Percentiles rank a stretch among this genome's conserved stretches.
These are phyloP conservation scores for Chaetodon trifasciatus DNA, from an alignment of 2,797 vertebrate species.

Conservation along the genomic window DNA sequence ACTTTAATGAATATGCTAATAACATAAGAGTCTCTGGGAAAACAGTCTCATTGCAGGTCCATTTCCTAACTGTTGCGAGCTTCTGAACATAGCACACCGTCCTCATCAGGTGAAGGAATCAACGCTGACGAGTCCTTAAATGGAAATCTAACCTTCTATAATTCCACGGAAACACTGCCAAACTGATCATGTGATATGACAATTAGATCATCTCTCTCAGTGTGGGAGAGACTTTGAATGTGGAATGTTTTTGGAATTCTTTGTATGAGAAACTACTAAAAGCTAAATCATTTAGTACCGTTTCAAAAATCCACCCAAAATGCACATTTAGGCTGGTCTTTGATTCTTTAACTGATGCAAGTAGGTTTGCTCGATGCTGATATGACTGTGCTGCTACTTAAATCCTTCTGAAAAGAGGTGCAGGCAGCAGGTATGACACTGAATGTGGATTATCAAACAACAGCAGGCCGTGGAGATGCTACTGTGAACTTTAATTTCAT, in stretches of 20 bases:
- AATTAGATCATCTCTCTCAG: not conserved
- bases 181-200: not conserved
- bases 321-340: not conserved
- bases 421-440: not conserved
- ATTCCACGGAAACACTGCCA: not conserved
- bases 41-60: constrained; percentile 6
- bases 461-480: not conserved
- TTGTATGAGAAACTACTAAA: not conserved
- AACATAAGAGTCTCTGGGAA: not conserved
- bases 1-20: constrained; percentile 1
- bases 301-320: not conserved
- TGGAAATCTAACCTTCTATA: not conserved
- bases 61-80: constrained; percentile 14
- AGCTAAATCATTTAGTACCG: not conserved
- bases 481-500: not conserved
- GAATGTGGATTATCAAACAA: not conserved
- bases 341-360: not conserved
- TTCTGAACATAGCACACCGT: not conserved
- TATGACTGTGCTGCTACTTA: not conserved
- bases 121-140: not conserved
- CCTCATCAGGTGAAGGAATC: not conserved
- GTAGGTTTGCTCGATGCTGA: not conserved
- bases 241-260: not conserved
- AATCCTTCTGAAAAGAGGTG: not conserved
- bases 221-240: not conserved